A percentile compares a stretch with the other conserved stretches of the same genome.
Conservation (phyloP, 2,113 vertebrate genomes). For the Dermatemys mawii region DNA sequence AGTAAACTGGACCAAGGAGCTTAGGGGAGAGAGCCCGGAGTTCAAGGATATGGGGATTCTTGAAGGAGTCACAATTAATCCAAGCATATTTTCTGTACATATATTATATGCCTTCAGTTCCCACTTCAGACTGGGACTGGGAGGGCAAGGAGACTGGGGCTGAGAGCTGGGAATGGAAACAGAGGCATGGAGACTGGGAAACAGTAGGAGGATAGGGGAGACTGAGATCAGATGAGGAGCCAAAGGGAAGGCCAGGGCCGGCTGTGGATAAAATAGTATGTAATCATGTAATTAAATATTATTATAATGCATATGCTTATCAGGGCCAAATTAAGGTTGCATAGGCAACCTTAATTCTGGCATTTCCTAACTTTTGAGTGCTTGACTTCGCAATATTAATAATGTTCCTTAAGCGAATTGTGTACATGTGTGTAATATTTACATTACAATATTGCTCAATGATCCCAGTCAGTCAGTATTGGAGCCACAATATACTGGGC, state of each 20-base stretch:
- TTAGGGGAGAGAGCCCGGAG: background rate
- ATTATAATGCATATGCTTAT: background rate
- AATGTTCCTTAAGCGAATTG: background rate
- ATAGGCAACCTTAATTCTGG: background rate
- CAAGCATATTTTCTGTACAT: too few relatives aligned
- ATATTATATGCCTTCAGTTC: too few relatives aligned
- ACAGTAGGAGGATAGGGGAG: background rate
- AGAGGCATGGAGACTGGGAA: background rate
- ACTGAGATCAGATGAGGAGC: background rate
- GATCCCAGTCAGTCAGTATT: background rate
- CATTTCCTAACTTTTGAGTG: background rate
- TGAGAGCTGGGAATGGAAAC: background rate
- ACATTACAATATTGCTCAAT: background rate
- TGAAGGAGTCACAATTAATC: too few relatives aligned
- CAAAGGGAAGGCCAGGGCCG: background rate
- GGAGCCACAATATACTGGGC: background rate
- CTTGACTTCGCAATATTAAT: background rate
- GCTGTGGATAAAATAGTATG: background rate
- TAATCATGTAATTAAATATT: background rate
- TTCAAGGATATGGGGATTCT: too few relatives aligned
- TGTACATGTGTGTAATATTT: background rate
- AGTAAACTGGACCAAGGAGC: background rate
- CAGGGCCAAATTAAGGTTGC: background rate
- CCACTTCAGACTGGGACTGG: too few relatives aligned
- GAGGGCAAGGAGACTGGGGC: background rate